These are phyloP conservation scores for Crocallis elinguaria DNA, from an alignment of 2,888 invertebrate species.

Conservation along the genomic window DNA sequence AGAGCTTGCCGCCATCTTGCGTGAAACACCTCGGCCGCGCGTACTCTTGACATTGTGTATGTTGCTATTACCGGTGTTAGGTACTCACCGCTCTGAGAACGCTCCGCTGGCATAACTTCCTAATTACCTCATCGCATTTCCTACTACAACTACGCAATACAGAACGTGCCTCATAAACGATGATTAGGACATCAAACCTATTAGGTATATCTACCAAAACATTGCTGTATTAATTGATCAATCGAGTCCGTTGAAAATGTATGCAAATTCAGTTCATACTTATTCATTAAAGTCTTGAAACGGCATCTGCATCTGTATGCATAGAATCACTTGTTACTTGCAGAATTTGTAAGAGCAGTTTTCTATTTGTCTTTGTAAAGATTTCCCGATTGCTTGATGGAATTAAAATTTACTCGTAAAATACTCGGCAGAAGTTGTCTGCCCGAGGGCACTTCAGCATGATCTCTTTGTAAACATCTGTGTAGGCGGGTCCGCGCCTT, in stretches of 20 bases:
- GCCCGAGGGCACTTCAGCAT: constrained; percentile 14
- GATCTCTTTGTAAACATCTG: constrained; percentile 22
- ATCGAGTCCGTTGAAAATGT: not conserved
- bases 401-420: constrained; percentile 6
- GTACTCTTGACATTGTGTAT: constrained; percentile 80
- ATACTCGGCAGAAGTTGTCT: constrained; percentile 4
- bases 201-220: not conserved
- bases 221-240: not conserved
- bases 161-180: constrained; percentile 1
- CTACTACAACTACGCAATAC: constrained; percentile 21
- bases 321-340: not conserved
- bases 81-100: constrained; percentile 28
- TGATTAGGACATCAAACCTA: too few relatives aligned
- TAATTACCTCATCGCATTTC: constrained; percentile 54
- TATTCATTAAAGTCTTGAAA: not conserved
- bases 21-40: constrained; percentile 33
- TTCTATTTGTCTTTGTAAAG: constrained; percentile 4
- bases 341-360: not conserved
- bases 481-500: constrained; percentile 13
- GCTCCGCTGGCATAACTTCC: constrained; percentile 56
- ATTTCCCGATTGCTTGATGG: constrained; percentile 1
- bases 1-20: constrained; percentile 39
- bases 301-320: not conserved
- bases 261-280: too few relatives aligned
- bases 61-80: constrained; percentile 53